phyloP scores from a whole-genome alignment of 2,113 vertebrate genomes.

The Proteles cristata region DNA sequence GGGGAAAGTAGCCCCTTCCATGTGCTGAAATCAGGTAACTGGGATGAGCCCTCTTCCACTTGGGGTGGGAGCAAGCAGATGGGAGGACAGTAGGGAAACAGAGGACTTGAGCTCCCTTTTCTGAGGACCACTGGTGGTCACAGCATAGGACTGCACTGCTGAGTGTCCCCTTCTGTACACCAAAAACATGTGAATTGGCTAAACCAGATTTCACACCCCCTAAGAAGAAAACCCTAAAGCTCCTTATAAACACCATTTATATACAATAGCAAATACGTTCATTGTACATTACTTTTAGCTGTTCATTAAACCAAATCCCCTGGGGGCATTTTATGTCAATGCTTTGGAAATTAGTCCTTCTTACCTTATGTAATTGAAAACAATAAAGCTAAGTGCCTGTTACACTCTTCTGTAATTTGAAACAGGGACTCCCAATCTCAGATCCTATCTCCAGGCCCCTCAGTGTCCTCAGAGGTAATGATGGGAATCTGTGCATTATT shows the following conservation, averaged over 20 bases:
- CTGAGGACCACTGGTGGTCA: not conserved
- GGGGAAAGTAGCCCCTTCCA: not conserved
- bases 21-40: not conserved
- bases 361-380: constrained; percentile 71
- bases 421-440: constrained; percentile 25
- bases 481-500: constrained; percentile 18
- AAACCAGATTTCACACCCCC: not conserved
- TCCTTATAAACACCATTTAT: constrained; percentile 16
- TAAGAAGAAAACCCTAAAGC: not conserved
- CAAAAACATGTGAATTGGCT: not conserved
- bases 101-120: not conserved
- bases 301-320: constrained; percentile 62
- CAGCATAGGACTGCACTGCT: not conserved
- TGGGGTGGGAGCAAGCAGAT: not conserved
- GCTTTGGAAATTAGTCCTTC: constrained; percentile 69
- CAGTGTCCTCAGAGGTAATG: constrained; percentile 3
- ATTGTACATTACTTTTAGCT: constrained; percentile 58
- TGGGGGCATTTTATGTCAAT: constrained; percentile 41
- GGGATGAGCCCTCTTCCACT: not conserved
- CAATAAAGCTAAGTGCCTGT: constrained; percentile 67
- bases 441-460: constrained; percentile 32
- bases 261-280: constrained; percentile 2
- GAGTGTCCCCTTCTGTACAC: not conserved
- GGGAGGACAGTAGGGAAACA: not conserved
- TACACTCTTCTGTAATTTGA: constrained; percentile 46